Conservation (phyloP, 2,888 invertebrate species). For the Nomada hirtipes region DNA sequence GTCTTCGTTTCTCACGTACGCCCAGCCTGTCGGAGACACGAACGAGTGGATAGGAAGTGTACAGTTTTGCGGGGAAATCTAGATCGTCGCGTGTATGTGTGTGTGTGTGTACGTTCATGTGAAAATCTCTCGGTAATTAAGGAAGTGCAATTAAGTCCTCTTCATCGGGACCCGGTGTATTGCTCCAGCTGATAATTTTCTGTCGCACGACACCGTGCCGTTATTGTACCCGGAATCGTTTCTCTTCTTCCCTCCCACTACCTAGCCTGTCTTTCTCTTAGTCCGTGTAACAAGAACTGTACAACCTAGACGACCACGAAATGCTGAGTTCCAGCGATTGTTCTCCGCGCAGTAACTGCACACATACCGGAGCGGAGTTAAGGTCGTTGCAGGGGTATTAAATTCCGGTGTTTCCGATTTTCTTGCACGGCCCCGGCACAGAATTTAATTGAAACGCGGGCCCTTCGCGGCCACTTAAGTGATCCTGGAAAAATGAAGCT, state of each 20-base stretch:
- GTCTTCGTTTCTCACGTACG: constrained; percentile 11
- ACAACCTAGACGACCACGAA: constrained; percentile 23
- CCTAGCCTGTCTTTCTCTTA: background rate
- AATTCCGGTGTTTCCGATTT: background rate
- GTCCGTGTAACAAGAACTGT: constrained; percentile 13
- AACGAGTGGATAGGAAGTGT: constrained; percentile 8
- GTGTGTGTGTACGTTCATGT: background rate
- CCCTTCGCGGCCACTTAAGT: background rate
- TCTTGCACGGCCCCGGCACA: background rate
- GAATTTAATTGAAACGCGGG: constrained; percentile 3
- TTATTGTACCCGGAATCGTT: constrained; percentile 34
- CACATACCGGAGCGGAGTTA: constrained; percentile 51
- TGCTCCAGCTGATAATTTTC: constrained; percentile 30
- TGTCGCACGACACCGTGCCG: constrained; percentile 33
- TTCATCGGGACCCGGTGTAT: constrained; percentile 2
- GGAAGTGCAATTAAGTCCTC: constrained; percentile 26
- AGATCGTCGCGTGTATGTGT: background rate
- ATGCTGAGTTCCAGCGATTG: constrained; percentile 47
- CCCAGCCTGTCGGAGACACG: background rate
- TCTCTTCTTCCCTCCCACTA: constrained; percentile 3
- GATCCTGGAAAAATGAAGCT: background rate
- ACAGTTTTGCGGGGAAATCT: constrained; percentile 24
- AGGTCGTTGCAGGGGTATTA: constrained; percentile 60
- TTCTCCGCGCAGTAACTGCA: constrained; percentile 43
- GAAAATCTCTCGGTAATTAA: constrained; percentile 44